A percentile compares a stretch with the other conserved stretches of the same genome.
These are phyloP conservation scores for Progne subis DNA, from an alignment of 2,113 vertebrate genomes.

Conservation along the genomic window DNA sequence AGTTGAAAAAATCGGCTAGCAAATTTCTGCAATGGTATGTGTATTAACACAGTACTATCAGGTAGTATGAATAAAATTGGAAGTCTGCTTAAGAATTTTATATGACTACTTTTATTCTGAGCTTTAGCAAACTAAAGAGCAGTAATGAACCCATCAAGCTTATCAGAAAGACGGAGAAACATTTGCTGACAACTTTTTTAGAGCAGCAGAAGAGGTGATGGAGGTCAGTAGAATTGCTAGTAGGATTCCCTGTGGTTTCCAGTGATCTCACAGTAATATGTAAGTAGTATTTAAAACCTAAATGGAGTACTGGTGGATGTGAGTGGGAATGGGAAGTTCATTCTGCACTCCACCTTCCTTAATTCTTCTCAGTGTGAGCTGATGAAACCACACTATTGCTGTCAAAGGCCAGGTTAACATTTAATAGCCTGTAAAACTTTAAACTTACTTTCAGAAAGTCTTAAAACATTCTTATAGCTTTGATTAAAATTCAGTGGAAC, in stretches of 20 bases:
- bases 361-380: neutral
- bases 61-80: neutral
- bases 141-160: neutral
- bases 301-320: neutral
- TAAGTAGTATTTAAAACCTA: neutral
- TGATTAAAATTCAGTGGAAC: slow-evolving; percentile 46
- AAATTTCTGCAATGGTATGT: neutral
- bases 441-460: slow-evolving; percentile 53
- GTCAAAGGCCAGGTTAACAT: slow-evolving; percentile 62
- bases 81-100: neutral
- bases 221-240: neutral
- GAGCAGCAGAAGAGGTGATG: neutral
- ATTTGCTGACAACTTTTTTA: neutral
- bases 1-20: neutral
- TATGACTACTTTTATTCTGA: neutral
- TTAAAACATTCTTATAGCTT: slow-evolving; percentile 41
- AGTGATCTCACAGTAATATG: neutral
- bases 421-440: slow-evolving; percentile 65
- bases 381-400: slow-evolving; percentile 39
- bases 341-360: neutral
- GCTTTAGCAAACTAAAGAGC: neutral
- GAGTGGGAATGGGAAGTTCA: neutral
- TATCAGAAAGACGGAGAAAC: neutral
- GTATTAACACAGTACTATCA: neutral
- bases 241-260: neutral